These are phyloP conservation scores for Doryteuthis pealeii DNA, from an alignment of 1,140 invertebrate genomes.

Conservation along the genomic window DNA sequence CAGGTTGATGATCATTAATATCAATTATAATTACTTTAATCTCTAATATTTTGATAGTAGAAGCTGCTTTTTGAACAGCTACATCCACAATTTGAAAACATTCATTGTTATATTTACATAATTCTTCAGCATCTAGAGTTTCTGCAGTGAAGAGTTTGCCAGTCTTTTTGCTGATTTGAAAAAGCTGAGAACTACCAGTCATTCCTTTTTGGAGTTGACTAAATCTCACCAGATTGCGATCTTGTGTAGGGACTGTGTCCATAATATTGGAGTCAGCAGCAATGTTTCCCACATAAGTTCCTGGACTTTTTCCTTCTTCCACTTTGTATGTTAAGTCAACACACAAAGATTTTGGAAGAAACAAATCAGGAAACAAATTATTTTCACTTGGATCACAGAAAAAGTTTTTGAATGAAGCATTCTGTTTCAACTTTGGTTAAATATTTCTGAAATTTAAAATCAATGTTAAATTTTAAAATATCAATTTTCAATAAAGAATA, in stretches of 20 bases:
- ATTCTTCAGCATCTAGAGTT: slow-evolving; percentile 21
- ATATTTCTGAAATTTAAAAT: no score
- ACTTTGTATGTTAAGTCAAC: slow-evolving; percentile 13
- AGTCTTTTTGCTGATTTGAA: slow-evolving; percentile 82
- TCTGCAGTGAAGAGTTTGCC: slow-evolving; percentile 66
- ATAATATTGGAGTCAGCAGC: slow-evolving; percentile 35
- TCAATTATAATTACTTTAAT: slow-evolving; percentile 2
- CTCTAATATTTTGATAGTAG: slow-evolving; percentile 7
- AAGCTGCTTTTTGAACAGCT: not conserved
- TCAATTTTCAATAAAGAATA: no score
- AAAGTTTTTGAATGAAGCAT: no score
- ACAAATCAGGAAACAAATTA: no score
- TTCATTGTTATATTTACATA: slow-evolving; percentile 4
- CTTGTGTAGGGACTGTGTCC: not conserved
- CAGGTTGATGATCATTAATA: not conserved
- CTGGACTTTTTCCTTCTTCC: slow-evolving; percentile 24
- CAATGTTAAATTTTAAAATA: no score
- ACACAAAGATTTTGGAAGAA: slow-evolving; percentile 8
- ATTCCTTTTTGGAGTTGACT: not conserved
- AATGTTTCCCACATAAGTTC: slow-evolving; percentile 38
- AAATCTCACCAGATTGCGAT: not conserved
- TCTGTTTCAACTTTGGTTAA: no score
- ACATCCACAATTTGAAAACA: not conserved
- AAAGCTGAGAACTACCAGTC: slow-evolving; percentile 48
- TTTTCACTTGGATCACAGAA: no score